A percentile compares a stretch with the other conserved stretches of the same genome.
Conservation (phyloP, 2,888 invertebrate genomes). For the Drosophila falleni region DNA sequence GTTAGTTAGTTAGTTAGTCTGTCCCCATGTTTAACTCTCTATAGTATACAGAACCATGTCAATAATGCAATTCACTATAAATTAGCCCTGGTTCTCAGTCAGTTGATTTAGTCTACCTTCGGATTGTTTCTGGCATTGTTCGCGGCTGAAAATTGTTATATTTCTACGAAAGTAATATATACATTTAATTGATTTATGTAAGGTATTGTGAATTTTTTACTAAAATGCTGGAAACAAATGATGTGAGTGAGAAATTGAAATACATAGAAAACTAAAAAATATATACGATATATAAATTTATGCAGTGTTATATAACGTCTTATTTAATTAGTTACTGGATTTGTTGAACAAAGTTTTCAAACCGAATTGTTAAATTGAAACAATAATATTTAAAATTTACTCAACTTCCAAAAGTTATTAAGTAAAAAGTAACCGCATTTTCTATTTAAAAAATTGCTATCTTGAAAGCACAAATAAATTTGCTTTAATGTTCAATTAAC, state of each 20-base stretch:
- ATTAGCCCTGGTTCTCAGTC: conserved; percentile 44
- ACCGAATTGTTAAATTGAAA: no score
- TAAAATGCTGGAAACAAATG: conserved; percentile 65
- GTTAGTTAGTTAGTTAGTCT: conserved; percentile 10
- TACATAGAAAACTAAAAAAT: background rate
- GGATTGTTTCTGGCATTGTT: conserved; percentile 28
- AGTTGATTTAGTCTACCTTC: conserved; percentile 53
- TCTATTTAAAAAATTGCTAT: background rate
- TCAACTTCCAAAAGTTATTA: no score
- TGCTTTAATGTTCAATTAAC: background rate
- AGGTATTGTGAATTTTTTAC: background rate
- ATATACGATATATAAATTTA: background rate
- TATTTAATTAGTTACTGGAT: background rate
- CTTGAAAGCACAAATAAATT: background rate
- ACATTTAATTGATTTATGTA: background rate
- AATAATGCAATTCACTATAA: conserved; percentile 67
- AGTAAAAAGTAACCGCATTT: no score
- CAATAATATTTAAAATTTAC: background rate
- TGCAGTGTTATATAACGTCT: background rate
- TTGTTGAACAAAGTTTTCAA: no score
- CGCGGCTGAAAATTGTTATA: background rate
- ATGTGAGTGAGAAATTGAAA: conserved; percentile 48
- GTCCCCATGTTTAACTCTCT: conserved; percentile 13
- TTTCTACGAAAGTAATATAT: background rate
- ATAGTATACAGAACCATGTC: conserved; percentile 46